Base-by-base conservation (phyloP, 2,888 invertebrate genomes). In the Drosophila lacicola region DNA sequence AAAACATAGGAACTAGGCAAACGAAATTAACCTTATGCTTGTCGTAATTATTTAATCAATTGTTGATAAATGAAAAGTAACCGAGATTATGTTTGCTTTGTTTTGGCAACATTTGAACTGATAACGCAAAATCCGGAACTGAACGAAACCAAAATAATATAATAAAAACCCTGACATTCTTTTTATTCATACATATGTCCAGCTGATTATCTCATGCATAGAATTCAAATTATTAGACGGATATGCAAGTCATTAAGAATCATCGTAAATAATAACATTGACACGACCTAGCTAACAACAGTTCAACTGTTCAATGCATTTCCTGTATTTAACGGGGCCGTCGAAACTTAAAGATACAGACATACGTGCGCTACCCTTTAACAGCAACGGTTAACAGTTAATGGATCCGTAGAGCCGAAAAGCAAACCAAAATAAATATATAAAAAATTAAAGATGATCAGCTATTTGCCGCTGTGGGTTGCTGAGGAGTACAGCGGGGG, bases 171-270 rank as follows among this genome's bases (percentile, higher is more conserved):
- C 47, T 47, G 36, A 36, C 46, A 62, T 54, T 17, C 45, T 56
- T 37, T n/a, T 3, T 29, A 29, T 8, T 8, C 21, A 8, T 42
- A 53, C 21, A 8, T 42, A 53, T 36, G 54, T 66, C 61, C 47
- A 50, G 49, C 46, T 89, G 77, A 85, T 82, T 55, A 73, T 51
- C 63, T 41, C 42, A 44, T 49, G 19, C 10, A 14, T 55, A 25
- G 44, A 60, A 61, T 58, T 45, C 39, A 36, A 66, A 74, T 68
- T 62, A 63, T 51, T 39, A 51, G 57, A 42, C 82, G 79, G 70
- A 88, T 76, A 69, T 88, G 85, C 82, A 76, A 50, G 67, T 62
- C 54, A 73, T 62, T 82, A 71, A 71, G 54, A 47, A 65, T 64
- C 56, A 71, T 75, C 37, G 60, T 62, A 29, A 73, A 73, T 45